Percentiles rank a stretch among this genome's conserved stretches.
These are phyloP conservation scores for Siniperca scherzeri DNA, from an alignment of 2,797 vertebrate genomes.

Conservation along the genomic window DNA sequence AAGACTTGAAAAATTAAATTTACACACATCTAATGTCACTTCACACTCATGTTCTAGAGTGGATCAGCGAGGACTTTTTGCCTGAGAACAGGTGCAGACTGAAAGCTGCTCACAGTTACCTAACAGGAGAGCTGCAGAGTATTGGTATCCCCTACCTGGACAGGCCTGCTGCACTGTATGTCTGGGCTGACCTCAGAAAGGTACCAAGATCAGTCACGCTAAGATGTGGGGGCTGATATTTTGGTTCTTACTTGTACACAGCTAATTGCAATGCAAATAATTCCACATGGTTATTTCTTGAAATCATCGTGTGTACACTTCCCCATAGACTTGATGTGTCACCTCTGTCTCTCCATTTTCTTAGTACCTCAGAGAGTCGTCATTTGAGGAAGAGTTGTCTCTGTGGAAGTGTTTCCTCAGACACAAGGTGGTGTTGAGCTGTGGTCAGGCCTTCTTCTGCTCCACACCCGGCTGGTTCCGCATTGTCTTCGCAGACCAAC, in stretches of 20 bases:
- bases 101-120: constrained; percentile 88
- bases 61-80: constrained; percentile 92
- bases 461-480: constrained; percentile 96
- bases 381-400: constrained; percentile 91
- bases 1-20: constrained; percentile 36
- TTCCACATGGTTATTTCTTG: neutral
- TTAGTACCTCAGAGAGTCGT: constrained; percentile 89
- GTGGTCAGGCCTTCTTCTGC: constrained; percentile 92
- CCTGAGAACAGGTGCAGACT: constrained; percentile 90
- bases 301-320: neutral
- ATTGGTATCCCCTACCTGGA: constrained; percentile 91
- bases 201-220: constrained; percentile 71
- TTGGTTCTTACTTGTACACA: constrained; percentile 1
- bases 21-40: constrained; percentile 25
- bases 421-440: constrained; percentile 92
- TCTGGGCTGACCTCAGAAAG: constrained; percentile 96
- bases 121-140: constrained; percentile 88
- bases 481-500: constrained; percentile 91
- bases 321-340: constrained; percentile 16
- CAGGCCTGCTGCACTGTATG: constrained; percentile 89
- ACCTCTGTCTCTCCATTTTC: neutral
- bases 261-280: neutral
- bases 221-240: neutral
- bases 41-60: constrained; percentile 83
- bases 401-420: constrained; percentile 92